Conservation (phyloP, 2,888 invertebrate genomes). For the Troides oblongomaculatus region DNA sequence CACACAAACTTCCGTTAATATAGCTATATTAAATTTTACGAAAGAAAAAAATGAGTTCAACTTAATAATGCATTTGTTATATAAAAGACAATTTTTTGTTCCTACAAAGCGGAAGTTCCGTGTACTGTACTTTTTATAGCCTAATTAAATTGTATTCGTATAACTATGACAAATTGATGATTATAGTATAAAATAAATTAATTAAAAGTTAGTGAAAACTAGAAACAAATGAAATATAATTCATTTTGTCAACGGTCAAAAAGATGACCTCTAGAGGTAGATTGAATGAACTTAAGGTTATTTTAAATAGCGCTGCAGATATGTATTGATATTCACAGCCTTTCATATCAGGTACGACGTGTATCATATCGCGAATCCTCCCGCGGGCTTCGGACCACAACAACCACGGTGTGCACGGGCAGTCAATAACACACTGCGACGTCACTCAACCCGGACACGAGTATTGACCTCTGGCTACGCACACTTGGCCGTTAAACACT, state of each 20-base stretch:
- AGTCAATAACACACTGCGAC: slow-evolving; percentile 20
- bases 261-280: slow-evolving; percentile 29
- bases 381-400: slow-evolving; percentile 36
- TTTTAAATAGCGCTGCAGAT: slow-evolving; percentile 20
- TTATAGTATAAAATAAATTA: not conserved
- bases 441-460: slow-evolving; percentile 68
- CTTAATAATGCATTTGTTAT: not conserved
- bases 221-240: slow-evolving; percentile 14
- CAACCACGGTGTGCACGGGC: slow-evolving; percentile 26
- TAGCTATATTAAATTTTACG: not conserved
- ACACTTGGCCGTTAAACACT: slow-evolving; percentile 80
- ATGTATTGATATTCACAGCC: slow-evolving; percentile 47
- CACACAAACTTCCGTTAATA: no score
- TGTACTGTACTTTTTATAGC: no score
- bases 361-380: slow-evolving; percentile 33
- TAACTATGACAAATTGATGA: not conserved
- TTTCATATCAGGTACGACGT: slow-evolving; percentile 60
- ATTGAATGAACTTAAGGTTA: slow-evolving; percentile 24
- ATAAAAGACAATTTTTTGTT: not conserved
- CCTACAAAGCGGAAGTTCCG: not conserved
- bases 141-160: no score
- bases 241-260: slow-evolving; percentile 2
- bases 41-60: not conserved
- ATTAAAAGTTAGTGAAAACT: slow-evolving; percentile 6
- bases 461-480: slow-evolving; percentile 69